Evolutionary conservation across 2,797 vertebrate genomes (phyloP), one percentile per base, ranked within the genome.

Genomic region (Crenuchus spilurus): DNA sequence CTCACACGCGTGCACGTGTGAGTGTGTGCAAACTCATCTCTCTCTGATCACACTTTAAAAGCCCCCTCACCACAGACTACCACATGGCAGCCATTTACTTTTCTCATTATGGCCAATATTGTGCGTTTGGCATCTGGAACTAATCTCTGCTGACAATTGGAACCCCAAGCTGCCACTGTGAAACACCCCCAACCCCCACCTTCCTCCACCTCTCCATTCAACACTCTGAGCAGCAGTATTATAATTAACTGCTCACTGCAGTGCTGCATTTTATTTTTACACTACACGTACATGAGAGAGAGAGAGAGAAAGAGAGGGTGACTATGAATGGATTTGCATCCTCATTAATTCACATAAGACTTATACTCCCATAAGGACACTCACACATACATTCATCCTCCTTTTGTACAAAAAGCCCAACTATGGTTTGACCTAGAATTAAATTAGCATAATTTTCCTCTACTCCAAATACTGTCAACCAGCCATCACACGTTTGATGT

Each of bases 121-220:
- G 68, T 71, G 63, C 69, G 33, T 33, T 54, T 30, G 22, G 69
- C 55, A 35, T 74, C 83, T 82, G 82, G 80, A 86, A 82, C 72
- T 83, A 85, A 87, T 83, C 58, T 77, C 62, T 65, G 49, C 73
- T 82, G 83, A 83, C 78, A 83, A 83, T 78, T 78, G 71, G 46
- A 80, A 74, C 75, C 65, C 70, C 74, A 67, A 73, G 58, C 78
- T 73, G 79, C 75, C 49, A 73, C 72, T 57, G 37, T 42, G 52
- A 71, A 75, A 73, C 61, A 51, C 46, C 57, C 44, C 70, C 52
- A 52, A 42, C 74, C 67, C 69, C 46, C 2, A 28, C 72, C 44
- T 14, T 28, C 55, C 4, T 10, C 39, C 73, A 39, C 76, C 39
- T 37, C 51, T 28, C 61, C 48, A 70, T 55, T 46, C 18, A 63